These are phyloP conservation scores for Platyura marginata DNA, from an alignment of 1,140 invertebrate species.

Conservation along the genomic window DNA sequence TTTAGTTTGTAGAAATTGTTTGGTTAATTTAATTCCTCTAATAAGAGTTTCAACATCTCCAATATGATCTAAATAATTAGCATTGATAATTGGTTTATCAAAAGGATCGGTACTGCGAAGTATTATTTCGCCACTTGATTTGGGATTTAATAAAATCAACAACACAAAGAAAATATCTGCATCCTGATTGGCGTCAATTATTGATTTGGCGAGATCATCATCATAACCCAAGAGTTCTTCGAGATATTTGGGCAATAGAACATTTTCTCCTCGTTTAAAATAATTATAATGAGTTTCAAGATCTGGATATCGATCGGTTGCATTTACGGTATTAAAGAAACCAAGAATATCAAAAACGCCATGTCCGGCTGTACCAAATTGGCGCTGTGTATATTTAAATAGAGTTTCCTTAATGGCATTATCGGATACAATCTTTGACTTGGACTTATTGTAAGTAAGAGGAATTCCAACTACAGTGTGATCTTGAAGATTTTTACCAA, in stretches of 20 bases:
- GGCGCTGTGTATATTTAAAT: not conserved
- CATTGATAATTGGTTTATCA: not conserved
- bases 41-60: constrained; percentile 47
- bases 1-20: constrained; percentile 41
- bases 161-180: not conserved
- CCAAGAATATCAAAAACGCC: not conserved
- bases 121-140: not conserved
- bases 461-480: no score
- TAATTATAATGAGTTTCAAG: not conserved
- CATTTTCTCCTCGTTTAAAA: not conserved
- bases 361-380: not conserved
- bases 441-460: no score
- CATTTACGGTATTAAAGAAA: not conserved
- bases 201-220: not conserved
- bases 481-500: constrained; percentile 64
- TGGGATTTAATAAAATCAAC: not conserved
- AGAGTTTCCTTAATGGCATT: not conserved
- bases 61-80: constrained; percentile 61
- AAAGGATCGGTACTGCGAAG: not conserved
- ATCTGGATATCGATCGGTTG: not conserved
- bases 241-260: not conserved
- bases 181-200: not conserved
- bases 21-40: constrained; percentile 49
- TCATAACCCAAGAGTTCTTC: not conserved
- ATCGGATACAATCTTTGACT: not conserved